phyloP scores from a whole-genome alignment of 2,797 vertebrate genomes.

The Phoeniculus purpureus region DNA sequence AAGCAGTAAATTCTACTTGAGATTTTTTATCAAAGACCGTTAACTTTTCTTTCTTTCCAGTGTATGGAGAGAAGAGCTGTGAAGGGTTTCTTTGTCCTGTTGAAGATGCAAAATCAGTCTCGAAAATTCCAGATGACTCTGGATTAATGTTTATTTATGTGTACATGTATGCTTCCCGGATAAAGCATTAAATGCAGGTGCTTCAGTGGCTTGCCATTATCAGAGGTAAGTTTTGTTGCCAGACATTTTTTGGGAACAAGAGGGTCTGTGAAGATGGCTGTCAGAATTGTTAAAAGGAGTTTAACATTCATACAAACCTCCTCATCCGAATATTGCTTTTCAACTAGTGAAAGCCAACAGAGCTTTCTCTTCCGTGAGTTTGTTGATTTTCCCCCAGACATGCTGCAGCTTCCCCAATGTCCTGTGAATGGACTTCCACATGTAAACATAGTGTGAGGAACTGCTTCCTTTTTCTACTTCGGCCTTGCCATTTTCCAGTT shows the following conservation, averaged over 20 bases:
- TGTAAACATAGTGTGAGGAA: neutral
- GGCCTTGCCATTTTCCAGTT: neutral
- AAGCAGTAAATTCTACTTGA: neutral
- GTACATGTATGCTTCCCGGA: neutral
- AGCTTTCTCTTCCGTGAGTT: neutral
- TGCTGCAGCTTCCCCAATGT: neutral
- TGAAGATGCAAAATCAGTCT: neutral
- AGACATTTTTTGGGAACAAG: neutral
- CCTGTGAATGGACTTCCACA: neutral
- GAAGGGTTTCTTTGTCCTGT: neutral
- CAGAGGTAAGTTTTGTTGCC: neutral
- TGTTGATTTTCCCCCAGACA: fast-evolving
- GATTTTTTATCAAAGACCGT: neutral
- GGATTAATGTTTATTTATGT: neutral
- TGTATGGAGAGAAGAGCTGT: neutral
- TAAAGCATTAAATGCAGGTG: neutral
- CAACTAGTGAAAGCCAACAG: neutral
- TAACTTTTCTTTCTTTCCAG: neutral
- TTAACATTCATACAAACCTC: fast-evolving
- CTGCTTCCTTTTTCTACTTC: neutral
- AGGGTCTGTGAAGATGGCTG: neutral
- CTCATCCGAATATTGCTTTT: neutral
- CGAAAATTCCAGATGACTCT: neutral
- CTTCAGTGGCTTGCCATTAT: neutral
- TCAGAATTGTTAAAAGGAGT: neutral